phyloP scores from a whole-genome alignment of 2,888 invertebrate genomes.

The Hoplodrina blanda region DNA sequence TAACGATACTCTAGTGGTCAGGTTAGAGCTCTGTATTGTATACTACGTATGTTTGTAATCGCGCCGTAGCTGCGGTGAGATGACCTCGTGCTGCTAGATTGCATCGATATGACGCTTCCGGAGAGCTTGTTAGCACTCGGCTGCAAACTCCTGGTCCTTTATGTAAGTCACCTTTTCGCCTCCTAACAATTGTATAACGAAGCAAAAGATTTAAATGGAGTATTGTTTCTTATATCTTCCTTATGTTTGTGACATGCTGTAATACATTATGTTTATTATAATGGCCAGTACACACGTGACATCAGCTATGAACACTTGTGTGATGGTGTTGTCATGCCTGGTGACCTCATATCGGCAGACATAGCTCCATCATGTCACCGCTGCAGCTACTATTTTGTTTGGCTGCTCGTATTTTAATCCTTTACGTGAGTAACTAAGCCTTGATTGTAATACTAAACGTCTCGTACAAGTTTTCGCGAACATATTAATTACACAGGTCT shows the following conservation, averaged over 20 bases:
- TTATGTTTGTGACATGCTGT: constrained; percentile 20
- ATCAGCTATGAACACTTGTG: constrained; percentile 77
- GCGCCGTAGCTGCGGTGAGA: constrained; percentile 68
- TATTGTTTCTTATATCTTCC: constrained; percentile 28
- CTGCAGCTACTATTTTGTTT: constrained; percentile 66
- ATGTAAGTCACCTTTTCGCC: constrained; percentile 68
- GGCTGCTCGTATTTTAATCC: constrained; percentile 64
- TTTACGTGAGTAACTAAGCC: constrained; percentile 68
- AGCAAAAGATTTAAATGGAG: constrained; percentile 22
- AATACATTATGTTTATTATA: constrained; percentile 28
- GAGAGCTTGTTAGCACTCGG: constrained; percentile 72
- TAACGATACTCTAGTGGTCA: constrained; percentile 60
- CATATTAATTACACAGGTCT: constrained; percentile 51
- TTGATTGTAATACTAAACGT: constrained; percentile 44
- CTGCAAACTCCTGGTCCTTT: constrained; percentile 70
- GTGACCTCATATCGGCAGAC: constrained; percentile 71
- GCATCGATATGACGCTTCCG: constrained; percentile 74
- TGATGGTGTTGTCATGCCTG: constrained; percentile 64
- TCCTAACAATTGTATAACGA: constrained; percentile 14
- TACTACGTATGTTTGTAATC: constrained; percentile 57
- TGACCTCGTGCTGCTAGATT: constrained; percentile 73
- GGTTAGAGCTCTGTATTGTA: constrained; percentile 57
- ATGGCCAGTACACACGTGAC: constrained; percentile 70
- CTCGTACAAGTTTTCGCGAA: constrained; percentile 44
- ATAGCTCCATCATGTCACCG: constrained; percentile 51